Evolutionary conservation across 2,888 invertebrate species (phyloP), one percentile per base, ranked within the genome.

Genomic region (Plagiodera versicolora): DNA sequence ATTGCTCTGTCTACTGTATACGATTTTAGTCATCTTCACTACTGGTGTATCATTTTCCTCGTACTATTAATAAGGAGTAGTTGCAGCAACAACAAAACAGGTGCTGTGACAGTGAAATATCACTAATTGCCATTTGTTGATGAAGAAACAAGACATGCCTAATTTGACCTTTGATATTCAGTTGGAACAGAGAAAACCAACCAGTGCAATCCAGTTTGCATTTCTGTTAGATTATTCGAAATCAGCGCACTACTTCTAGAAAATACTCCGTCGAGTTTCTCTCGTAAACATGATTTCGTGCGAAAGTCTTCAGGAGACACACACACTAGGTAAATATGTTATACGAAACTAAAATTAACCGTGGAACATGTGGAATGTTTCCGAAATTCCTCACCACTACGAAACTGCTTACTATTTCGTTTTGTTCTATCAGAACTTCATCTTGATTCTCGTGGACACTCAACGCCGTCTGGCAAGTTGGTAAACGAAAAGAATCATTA

Each of bases 291-390:
- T 39, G 3, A 39, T n/a, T 39, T 39, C 14, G 20, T 52, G 52
- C 52, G 20, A 52, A 52, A 52, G 18, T 18, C 32, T 4, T 19
- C 9, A 28, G 24, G 20, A 53, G 24, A 44, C 39, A 39, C 39
- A n/a, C 4, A 32, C 39, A 14, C 14, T 39, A 53, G 44, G 52
- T 53, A 19, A 44, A 39, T 11, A 24, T 55, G 47, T 55, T 57
- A 61, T 49, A 58, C 51, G 54, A 50, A 58, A 61, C 61, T 58
- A 61, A 61, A 61, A 55, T 61, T 58, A 61, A 61, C 58, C 61
- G 9, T 39, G 32, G 24, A 53, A 53, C 53, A 47, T 51, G 51
- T 58, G 58, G 58, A 61, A 61, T 39, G 58, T 51, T n/a, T 53
- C 54, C 55, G 58, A 50, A 61, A 64, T 64, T 64, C 61, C 61